These are phyloP conservation scores for Mus pahari DNA, from an alignment of 2,113 vertebrate genomes.

Conservation along the genomic window DNA sequence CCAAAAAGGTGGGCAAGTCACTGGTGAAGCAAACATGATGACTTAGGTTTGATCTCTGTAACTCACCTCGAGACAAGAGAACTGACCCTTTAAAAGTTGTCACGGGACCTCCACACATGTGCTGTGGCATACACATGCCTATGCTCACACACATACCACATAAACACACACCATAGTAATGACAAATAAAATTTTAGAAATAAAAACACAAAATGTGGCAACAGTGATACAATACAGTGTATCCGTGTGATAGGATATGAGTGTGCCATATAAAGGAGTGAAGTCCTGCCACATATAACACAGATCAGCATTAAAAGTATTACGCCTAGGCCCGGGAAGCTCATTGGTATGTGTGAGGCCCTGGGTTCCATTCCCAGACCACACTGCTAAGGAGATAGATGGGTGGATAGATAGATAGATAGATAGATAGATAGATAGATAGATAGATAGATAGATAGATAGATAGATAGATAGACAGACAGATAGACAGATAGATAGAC, in stretches of 20 bases:
- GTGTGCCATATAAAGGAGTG: constrained; percentile 37
- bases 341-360: background rate
- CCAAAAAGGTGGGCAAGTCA: constrained; percentile 33
- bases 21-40: background rate
- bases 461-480: too few relatives aligned
- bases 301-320: constrained; percentile 32
- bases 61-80: background rate
- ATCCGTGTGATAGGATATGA: constrained; percentile 33
- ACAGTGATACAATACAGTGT: constrained; percentile 30
- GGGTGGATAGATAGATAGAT: too few relatives aligned
- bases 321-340: background rate
- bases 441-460: too few relatives aligned
- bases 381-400: background rate
- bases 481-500: too few relatives aligned
- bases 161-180: background rate
- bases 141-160: background rate
- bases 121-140: background rate
- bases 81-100: background rate
- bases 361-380: background rate
- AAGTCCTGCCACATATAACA: background rate
- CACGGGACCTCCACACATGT: background rate
- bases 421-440: too few relatives aligned
- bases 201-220: constrained; percentile 6
- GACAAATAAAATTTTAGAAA: background rate
- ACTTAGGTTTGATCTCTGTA: background rate